A percentile compares a stretch with the other conserved stretches of the same genome.
Evolutionary conservation across 2,113 vertebrate genomes (phyloP).

Genomic region (Brachypteracias leptosomus): DNA sequence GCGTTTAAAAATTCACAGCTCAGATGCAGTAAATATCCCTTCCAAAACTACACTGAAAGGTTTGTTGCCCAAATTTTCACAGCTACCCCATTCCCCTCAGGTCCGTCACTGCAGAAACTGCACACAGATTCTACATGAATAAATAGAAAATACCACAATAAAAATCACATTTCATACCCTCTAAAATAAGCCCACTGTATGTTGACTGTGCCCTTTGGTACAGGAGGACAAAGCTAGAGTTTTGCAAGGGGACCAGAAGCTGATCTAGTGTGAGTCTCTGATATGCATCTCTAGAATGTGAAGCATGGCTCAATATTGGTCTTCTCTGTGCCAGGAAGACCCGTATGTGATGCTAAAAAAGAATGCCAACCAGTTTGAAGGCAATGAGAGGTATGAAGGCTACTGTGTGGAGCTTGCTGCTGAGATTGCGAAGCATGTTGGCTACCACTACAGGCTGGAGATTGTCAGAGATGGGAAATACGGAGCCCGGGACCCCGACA

Average conservation of each 20-base stretch:
- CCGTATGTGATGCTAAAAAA: slow-evolving; percentile 99
- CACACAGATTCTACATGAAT: not conserved
- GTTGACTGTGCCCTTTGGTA: not conserved
- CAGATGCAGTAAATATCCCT: not conserved
- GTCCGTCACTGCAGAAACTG: not conserved
- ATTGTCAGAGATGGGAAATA: slow-evolving; percentile 95
- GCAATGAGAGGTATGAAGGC: slow-evolving; percentile 95
- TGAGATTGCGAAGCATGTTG: slow-evolving; percentile 96
- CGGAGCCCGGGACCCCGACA: slow-evolving; percentile 90
- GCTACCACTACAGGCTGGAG: slow-evolving; percentile 94
- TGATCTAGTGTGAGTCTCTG: not conserved
- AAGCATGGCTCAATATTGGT: not conserved
- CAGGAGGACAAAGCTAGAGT: not conserved
- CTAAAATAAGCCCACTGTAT: not conserved
- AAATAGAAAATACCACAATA: not conserved
- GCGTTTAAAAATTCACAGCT: not conserved
- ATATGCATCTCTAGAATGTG: not conserved
- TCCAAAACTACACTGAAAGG: not conserved
- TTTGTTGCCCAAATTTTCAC: not conserved
- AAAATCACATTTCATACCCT: not conserved
- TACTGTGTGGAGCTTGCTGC: slow-evolving; percentile 96
- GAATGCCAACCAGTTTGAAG: slow-evolving; percentile 89
- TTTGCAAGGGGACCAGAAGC: not conserved
- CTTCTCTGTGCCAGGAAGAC: slow-evolving; percentile 82
- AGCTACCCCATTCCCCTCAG: not conserved